Percentiles rank a stretch among this genome's conserved stretches.
Conservation (phyloP, 2,113 vertebrate species). For the Macroglossus sobrinus region DNA sequence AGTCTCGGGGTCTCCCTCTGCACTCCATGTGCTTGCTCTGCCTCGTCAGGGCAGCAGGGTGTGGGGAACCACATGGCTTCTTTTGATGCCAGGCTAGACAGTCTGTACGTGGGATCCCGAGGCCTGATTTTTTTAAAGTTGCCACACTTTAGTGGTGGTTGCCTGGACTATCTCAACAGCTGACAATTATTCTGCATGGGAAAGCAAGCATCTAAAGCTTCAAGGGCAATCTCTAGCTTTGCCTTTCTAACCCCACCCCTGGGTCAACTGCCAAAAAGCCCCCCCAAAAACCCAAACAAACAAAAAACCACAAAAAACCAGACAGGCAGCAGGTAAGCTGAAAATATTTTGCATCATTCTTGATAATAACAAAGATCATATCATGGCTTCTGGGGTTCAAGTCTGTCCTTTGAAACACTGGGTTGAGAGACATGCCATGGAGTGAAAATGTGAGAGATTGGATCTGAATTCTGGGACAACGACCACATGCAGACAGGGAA, state of each 20-base stretch:
- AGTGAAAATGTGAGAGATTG: not conserved
- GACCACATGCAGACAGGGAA: not conserved
- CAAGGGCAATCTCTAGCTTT: not conserved
- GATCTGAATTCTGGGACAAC: not conserved
- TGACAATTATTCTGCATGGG: not conserved
- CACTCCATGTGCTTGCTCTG: not conserved
- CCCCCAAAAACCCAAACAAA: no score
- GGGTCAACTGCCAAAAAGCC: not conserved
- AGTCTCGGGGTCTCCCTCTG: not conserved
- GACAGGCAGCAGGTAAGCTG: not conserved
- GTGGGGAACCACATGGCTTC: not conserved
- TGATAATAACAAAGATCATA: not conserved
- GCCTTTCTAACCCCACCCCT: not conserved
- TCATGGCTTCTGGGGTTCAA: not conserved
- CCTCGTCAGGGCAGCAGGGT: not conserved
- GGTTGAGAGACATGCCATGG: not conserved
- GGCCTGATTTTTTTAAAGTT: not conserved
- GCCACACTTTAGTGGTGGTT: not conserved
- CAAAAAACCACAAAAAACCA: not conserved
- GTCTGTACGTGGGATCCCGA: not conserved
- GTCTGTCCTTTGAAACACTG: not conserved
- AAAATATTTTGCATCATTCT: not conserved
- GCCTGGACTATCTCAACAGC: not conserved
- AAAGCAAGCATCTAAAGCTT: conserved; percentile 18
- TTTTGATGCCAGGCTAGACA: not conserved